Conservation (phyloP, 64 coral and sea anemone genomes). For the Anthopleura sola region DNA sequence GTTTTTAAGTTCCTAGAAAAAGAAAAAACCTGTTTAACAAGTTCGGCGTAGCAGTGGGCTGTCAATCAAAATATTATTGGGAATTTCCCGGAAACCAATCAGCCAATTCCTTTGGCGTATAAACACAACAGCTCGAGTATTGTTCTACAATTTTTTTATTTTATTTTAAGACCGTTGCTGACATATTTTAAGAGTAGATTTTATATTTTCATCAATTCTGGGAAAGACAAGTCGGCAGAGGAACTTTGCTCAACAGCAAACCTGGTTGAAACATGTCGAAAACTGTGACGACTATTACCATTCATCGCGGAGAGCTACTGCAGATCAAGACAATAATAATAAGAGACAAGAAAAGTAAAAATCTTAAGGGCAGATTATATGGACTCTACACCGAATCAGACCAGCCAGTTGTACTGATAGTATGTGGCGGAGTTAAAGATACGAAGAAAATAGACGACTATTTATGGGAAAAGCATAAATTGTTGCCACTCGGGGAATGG, state of each 20-base stretch:
- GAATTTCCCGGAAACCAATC: background rate
- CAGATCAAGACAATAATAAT: conserved; percentile 4
- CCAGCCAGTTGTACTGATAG: conserved; percentile 63
- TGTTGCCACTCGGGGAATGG: background rate
- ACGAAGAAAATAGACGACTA: background rate
- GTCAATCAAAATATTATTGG: background rate
- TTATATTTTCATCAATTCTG: background rate
- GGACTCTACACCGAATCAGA: conserved; percentile 64
- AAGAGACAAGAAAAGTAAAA: background rate
- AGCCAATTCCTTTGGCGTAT: background rate
- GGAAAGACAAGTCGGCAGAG: background rate
- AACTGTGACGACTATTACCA: background rate
- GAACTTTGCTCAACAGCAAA: background rate
- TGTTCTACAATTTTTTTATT: background rate
- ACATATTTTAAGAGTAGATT: background rate
- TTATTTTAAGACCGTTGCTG: background rate
- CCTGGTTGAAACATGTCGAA: background rate
- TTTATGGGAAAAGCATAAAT: background rate
- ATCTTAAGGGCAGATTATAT: conserved; percentile 39
- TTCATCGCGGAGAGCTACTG: conserved; percentile 3
- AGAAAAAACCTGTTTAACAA: background rate
- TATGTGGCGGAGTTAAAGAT: background rate
- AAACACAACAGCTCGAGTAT: background rate
- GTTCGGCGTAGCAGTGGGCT: background rate
- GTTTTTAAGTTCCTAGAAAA: background rate